Conservation (phyloP, 1,140 invertebrate genomes). For the Anadara kagoshimensis region DNA sequence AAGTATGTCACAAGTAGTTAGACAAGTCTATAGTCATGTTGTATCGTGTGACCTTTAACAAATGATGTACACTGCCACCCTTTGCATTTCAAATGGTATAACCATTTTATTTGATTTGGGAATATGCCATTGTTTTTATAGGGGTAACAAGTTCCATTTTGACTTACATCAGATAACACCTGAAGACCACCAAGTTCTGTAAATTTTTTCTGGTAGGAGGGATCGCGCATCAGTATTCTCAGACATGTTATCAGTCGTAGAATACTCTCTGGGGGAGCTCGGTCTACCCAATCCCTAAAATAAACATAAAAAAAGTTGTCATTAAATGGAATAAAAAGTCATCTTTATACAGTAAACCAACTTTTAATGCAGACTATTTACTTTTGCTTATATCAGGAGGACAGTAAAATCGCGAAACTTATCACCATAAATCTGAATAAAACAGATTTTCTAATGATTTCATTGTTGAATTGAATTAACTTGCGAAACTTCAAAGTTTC, state of each 20-base stretch:
- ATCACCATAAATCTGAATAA: no score
- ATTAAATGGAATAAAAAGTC: neutral
- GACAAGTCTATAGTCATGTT: no score
- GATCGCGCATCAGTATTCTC: constrained; percentile 70
- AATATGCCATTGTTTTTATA: neutral
- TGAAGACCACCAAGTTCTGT: constrained; percentile 61
- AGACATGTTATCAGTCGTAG: constrained; percentile 66
- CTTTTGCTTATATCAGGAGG: no score
- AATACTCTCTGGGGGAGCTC: constrained; percentile 66
- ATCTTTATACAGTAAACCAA: no score
- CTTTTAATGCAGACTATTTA: no score
- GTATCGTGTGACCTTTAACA: no score
- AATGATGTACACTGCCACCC: neutral
- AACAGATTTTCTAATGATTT: no score
- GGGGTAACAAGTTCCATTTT: neutral
- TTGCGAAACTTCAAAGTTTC: no score
- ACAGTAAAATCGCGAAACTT: no score
- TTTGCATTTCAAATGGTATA: neutral
- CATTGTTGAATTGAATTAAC: no score
- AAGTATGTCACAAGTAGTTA: no score
- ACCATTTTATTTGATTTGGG: neutral
- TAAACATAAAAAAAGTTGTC: neutral
- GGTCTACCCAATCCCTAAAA: constrained; percentile 65
- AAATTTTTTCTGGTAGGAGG: constrained; percentile 65
- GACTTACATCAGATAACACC: constrained; percentile 59